Evolutionary conservation across 1,140 invertebrate species (phyloP).

Genomic region (Antheraea mylitta): DNA sequence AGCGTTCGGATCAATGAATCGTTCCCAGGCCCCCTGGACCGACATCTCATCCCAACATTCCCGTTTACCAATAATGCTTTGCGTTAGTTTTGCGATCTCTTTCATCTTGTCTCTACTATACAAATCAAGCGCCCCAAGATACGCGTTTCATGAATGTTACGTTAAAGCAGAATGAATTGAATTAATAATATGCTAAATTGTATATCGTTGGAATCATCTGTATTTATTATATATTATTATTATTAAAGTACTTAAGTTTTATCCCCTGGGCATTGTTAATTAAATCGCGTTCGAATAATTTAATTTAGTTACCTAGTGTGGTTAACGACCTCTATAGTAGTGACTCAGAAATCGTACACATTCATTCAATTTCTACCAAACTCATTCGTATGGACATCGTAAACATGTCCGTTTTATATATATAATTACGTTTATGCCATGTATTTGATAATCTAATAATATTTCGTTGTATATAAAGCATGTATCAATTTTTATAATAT

Average conservation of each 20-base stretch:
- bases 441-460: no score
- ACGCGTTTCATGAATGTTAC: not conserved
- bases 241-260: not conserved
- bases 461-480: no score
- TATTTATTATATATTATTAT: not conserved
- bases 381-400: no score
- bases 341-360: slow-evolving; percentile 8
- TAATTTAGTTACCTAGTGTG: slow-evolving; percentile 5
- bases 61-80: not conserved
- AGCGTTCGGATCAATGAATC: slow-evolving; percentile 78
- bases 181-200: not conserved
- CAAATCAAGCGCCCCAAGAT: not conserved
- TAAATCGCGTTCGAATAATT: slow-evolving; percentile 1
- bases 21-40: slow-evolving; percentile 53
- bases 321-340: slow-evolving; percentile 14
- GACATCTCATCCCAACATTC: slow-evolving; percentile 12
- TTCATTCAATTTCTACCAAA: not conserved
- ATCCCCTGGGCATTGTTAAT: no score
- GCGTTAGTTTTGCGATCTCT: slow-evolving; percentile 11
- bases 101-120: slow-evolving; percentile 2
- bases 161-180: not conserved
- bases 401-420: no score
- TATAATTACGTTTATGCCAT: no score
- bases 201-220: not conserved
- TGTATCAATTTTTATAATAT: no score